Conservation (phyloP, 2,888 invertebrate species). For the Isotomurus palustris region DNA sequence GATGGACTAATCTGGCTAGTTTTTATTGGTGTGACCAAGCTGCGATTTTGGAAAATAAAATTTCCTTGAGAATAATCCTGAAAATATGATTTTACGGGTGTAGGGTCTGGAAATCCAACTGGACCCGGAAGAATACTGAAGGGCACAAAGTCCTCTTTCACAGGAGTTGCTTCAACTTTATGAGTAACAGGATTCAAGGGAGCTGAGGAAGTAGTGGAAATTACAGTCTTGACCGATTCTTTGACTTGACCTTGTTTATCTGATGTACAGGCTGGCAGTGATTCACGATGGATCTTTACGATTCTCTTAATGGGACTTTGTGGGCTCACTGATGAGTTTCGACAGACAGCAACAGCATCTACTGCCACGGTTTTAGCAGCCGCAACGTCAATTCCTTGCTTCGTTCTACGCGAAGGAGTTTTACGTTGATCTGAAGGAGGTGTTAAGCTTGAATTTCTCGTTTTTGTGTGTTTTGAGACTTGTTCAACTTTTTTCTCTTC, state of each 20-base stretch:
- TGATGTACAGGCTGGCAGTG: background rate
- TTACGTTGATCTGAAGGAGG: no score
- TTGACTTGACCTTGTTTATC: no score
- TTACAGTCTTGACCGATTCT: no score
- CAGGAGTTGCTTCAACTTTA: background rate
- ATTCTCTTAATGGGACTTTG: background rate
- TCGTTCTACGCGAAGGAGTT: background rate
- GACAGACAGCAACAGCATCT: conserved; percentile 12
- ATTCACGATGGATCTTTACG: background rate
- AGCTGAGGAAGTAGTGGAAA: no score
- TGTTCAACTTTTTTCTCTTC: no score
- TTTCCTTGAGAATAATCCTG: conserved; percentile 5
- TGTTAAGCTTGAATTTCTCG: no score
- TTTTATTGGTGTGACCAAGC: conserved; percentile 28
- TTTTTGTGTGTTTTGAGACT: no score
- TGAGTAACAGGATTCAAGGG: background rate
- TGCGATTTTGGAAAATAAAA: background rate
- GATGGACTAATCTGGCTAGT: background rate
- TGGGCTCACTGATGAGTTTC: background rate
- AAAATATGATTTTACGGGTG: conserved; percentile 23
- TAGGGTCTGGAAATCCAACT: conserved; percentile 31
- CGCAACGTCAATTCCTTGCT: conserved; percentile 3
- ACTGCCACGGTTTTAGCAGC: conserved; percentile 16
- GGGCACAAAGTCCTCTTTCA: conserved; percentile 3
- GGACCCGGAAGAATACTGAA: conserved; percentile 26